phyloP scores from a whole-genome alignment of 2,888 invertebrate species.

The Arenicola marina region DNA sequence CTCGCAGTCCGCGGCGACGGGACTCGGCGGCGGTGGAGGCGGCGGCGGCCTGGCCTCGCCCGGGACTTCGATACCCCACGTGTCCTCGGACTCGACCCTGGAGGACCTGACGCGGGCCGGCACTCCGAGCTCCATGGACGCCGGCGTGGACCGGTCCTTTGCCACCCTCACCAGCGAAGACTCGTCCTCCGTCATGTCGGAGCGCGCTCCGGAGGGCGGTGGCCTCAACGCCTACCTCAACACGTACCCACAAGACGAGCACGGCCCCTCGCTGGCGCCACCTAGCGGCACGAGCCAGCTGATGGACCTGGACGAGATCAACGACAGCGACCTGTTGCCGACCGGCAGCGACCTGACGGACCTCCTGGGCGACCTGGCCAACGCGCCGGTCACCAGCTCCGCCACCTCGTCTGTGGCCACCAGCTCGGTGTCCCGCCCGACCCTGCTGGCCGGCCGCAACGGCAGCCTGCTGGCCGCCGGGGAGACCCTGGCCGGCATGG shows the following conservation, averaged over 20 bases:
- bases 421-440: background rate
- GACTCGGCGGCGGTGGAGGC: background rate
- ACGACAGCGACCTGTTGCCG: constrained; percentile 29
- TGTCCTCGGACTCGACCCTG: no score
- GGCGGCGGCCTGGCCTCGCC: no score
- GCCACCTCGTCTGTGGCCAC: background rate
- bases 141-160: no score
- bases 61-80: no score
- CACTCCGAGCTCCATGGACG: no score
- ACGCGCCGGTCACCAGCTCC: background rate
- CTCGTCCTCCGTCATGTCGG: no score
- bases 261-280: background rate
- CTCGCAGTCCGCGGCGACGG: background rate
- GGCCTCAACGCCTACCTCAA: background rate
- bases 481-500: background rate
- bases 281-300: constrained; percentile 3
- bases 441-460: no score
- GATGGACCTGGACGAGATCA: constrained; percentile 36
- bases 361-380: background rate
- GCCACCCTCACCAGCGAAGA: no score
- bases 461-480: background rate
- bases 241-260: background rate
- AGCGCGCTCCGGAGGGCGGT: no score
- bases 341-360: background rate
- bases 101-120: no score